These are phyloP conservation scores for Aleiodes testaceus DNA, from an alignment of 2,888 invertebrate genomes.

Conservation along the genomic window DNA sequence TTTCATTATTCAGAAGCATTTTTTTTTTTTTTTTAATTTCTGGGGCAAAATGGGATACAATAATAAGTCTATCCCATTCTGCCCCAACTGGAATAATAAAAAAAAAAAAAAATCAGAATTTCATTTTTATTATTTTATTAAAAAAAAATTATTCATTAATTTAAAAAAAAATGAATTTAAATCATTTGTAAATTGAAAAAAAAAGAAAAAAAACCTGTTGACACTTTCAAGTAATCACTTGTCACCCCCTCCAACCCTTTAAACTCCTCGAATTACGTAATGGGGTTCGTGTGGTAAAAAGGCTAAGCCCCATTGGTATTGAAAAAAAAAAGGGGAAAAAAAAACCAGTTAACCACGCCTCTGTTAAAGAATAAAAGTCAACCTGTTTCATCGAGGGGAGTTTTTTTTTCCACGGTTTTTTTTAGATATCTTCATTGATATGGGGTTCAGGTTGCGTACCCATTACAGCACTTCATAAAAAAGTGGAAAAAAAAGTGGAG, in stretches of 20 bases:
- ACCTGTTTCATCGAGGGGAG: slow-evolving; percentile 64
- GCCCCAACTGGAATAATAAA: too few species aligned
- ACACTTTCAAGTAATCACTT: slow-evolving; percentile 1
- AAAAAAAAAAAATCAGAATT: too few species aligned
- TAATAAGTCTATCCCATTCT: too few species aligned
- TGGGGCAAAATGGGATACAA: too few species aligned
- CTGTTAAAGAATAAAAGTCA: slow-evolving; percentile 51
- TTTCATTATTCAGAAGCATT: neutral
- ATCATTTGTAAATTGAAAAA: neutral
- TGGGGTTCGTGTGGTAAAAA: slow-evolving; percentile 19
- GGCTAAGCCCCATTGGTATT: slow-evolving; percentile 44
- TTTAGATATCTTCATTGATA: slow-evolving; percentile 42
- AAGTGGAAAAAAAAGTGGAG: slow-evolving; percentile 24
- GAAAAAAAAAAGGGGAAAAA: slow-evolving; percentile 23
- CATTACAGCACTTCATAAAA: slow-evolving; percentile 41
- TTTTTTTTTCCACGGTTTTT: slow-evolving; percentile 57
- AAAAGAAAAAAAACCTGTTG: slow-evolving; percentile 6
- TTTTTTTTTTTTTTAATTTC: too few species aligned
- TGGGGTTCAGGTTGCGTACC: slow-evolving; percentile 39
- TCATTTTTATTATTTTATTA: too few species aligned
- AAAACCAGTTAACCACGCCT: slow-evolving; percentile 52
- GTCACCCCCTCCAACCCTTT: slow-evolving; percentile 10
- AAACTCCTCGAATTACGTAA: slow-evolving; percentile 35
- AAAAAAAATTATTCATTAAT: too few species aligned
- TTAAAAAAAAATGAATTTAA: neutral